Conservation (phyloP, 2,113 vertebrate genomes). For the Bujurquina vittata region DNA sequence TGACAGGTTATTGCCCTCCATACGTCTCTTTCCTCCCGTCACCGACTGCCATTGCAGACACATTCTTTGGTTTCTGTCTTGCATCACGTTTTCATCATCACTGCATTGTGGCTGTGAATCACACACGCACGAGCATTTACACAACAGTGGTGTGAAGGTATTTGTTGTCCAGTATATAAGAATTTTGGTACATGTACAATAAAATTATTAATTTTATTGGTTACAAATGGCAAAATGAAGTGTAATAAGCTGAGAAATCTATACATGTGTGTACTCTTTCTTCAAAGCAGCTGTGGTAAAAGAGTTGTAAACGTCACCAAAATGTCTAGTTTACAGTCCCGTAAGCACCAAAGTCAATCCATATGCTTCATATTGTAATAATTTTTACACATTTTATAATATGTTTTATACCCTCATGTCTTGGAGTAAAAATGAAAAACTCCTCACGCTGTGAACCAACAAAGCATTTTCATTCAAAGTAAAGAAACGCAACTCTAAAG, state of each 20-base stretch:
- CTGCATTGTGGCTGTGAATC: background rate
- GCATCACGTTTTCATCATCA: slow-evolving; percentile 1
- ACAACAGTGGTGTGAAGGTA: background rate
- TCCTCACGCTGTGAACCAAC: background rate
- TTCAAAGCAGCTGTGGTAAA: no score
- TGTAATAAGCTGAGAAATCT: background rate
- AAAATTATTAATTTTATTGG: background rate
- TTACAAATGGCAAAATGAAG: background rate
- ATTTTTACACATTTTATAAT: background rate
- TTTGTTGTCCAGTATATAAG: background rate
- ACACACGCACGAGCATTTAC: background rate
- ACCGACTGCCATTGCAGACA: slow-evolving; percentile 10
- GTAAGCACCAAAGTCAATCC: rapidly evolving
- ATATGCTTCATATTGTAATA: no score
- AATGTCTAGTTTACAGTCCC: background rate
- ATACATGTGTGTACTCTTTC: no score
- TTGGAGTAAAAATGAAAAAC: background rate
- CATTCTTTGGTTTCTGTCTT: background rate
- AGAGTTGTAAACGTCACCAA: background rate
- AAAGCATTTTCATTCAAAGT: background rate
- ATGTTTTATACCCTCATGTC: background rate
- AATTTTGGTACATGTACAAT: background rate
- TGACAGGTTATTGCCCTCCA: slow-evolving; percentile 45
- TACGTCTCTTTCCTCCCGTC: slow-evolving; percentile 27
- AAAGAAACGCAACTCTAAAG: background rate